These are phyloP conservation scores for Paracanthobrama guichenoti DNA, from an alignment of 2,113 vertebrate genomes.

Conservation along the genomic window DNA sequence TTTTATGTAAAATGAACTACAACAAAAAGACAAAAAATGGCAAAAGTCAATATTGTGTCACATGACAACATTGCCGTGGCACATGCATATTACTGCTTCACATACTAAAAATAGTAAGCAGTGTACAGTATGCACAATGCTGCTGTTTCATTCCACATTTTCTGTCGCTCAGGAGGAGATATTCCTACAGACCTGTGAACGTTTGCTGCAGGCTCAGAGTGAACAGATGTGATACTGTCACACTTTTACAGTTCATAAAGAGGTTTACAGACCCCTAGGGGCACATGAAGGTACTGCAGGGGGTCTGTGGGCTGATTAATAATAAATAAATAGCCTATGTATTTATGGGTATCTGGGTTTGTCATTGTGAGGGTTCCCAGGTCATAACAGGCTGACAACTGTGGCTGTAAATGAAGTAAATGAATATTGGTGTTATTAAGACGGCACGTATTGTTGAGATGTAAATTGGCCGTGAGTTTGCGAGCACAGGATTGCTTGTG, in stretches of 20 bases:
- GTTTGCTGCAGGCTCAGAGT: neutral
- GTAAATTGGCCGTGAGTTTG: constrained; percentile 1
- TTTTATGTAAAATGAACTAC: neutral
- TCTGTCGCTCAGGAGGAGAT: neutral
- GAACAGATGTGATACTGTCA: neutral
- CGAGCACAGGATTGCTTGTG: neutral
- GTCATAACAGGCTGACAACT: neutral
- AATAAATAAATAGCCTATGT: too few species aligned
- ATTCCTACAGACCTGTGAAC: neutral
- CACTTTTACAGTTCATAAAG: neutral
- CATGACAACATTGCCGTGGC: neutral
- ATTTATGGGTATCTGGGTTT: neutral
- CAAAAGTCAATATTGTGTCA: neutral
- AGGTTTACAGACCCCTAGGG: neutral
- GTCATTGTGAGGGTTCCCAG: neutral
- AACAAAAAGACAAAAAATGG: neutral
- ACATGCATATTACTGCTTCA: neutral
- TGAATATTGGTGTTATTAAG: neutral
- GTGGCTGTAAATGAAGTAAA: neutral
- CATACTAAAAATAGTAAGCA: neutral
- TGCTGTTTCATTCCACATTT: neutral
- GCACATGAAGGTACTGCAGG: neutral
- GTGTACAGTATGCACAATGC: neutral
- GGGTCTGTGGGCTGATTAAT: neutral
- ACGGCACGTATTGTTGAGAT: neutral